Conservation (phyloP, 2,113 vertebrate genomes). For the Notechis scutatus region DNA sequence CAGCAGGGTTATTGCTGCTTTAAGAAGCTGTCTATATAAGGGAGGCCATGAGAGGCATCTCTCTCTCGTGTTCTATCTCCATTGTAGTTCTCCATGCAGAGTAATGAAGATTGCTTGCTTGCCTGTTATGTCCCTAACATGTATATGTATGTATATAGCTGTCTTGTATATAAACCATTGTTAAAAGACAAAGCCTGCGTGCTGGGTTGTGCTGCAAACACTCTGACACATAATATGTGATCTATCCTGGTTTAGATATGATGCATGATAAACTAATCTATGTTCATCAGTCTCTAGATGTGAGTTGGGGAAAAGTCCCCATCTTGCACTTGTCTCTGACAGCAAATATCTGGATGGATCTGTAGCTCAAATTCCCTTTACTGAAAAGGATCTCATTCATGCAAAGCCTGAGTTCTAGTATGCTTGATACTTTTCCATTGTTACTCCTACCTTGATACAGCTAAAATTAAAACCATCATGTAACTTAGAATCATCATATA, state of each 20-base stretch:
- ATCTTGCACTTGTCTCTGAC: not conserved
- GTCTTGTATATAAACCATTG: too few species aligned
- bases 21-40: too few species aligned
- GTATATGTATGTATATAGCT: too few species aligned
- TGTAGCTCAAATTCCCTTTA: not conserved
- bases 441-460: not conserved
- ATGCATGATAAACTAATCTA: not conserved
- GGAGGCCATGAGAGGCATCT: too few species aligned
- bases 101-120: too few species aligned
- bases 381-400: not conserved
- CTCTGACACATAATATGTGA: not conserved
- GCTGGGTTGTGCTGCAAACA: too few species aligned
- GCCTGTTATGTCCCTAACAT: too few species aligned
- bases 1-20: too few species aligned
- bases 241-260: not conserved
- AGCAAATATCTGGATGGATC: not conserved
- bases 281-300: not conserved
- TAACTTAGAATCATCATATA: constrained; percentile 25
- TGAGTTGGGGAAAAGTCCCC: not conserved
- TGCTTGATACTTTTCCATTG: constrained; percentile 10
- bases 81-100: too few species aligned
- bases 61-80: too few species aligned
- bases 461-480: not conserved
- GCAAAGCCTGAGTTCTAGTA: not conserved
- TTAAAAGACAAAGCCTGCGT: too few species aligned